phyloP scores from a whole-genome alignment of 2,888 invertebrate species.

The Nomada lathburiana region DNA sequence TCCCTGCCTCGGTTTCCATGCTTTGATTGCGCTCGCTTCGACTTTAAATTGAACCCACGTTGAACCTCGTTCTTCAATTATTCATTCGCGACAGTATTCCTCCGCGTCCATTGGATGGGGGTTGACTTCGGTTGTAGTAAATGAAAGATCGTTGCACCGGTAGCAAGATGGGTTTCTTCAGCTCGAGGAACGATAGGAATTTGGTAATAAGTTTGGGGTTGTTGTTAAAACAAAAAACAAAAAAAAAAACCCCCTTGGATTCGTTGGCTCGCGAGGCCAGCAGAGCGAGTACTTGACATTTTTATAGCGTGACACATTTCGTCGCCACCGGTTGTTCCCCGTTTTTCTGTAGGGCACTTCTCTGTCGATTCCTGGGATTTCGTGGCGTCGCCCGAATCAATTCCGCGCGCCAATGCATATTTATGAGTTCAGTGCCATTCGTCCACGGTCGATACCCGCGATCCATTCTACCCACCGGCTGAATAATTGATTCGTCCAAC shows the following conservation, averaged over 20 bases:
- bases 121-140: background rate
- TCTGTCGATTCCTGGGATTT: slow-evolving; percentile 37
- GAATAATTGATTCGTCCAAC: slow-evolving; percentile 27
- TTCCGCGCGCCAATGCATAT: slow-evolving; percentile 45
- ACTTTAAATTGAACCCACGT: too few species aligned
- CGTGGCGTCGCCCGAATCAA: slow-evolving; percentile 37
- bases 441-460: slow-evolving; percentile 30
- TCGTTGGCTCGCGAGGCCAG: too few species aligned
- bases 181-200: slow-evolving; percentile 42
- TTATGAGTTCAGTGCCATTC: slow-evolving; percentile 40
- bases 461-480: slow-evolving; percentile 4
- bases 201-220: slow-evolving; percentile 30
- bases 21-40: background rate
- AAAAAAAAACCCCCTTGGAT: background rate
- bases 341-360: slow-evolving; percentile 39
- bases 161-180: background rate
- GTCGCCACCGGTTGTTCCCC: slow-evolving; percentile 35
- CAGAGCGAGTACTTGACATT: slow-evolving; percentile 52
- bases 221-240: background rate
- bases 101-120: too few species aligned
- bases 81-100: too few species aligned
- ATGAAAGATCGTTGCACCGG: background rate
- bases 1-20: slow-evolving; percentile 20
- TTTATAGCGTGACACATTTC: slow-evolving; percentile 56
- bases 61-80: background rate